These are phyloP conservation scores for Cotesia glomerata DNA, from an alignment of 1,140 invertebrate species.

Conservation along the genomic window DNA sequence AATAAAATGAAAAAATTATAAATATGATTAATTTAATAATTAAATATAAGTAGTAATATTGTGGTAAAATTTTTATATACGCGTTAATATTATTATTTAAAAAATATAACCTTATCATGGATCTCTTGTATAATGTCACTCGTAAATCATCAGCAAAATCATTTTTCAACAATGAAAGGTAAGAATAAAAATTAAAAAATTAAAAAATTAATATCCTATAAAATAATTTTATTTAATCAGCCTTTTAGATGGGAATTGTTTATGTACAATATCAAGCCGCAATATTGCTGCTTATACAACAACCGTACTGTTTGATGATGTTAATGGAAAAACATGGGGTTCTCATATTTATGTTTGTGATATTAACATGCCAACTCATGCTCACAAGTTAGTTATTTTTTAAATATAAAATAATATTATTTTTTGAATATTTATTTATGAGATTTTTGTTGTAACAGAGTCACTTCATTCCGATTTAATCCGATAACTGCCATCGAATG, in stretches of 20 bases:
- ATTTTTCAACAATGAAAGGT: constrained; percentile 65
- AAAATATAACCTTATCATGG: constrained; percentile 53
- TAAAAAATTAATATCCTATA: constrained; percentile 7
- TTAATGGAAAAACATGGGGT: constrained; percentile 71
- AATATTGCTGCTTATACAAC: constrained; percentile 85
- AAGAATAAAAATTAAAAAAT: constrained; percentile 31
- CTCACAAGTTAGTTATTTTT: constrained; percentile 66
- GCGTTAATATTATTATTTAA: no score
- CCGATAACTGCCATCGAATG: constrained; percentile 82
- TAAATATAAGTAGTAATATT: no score
- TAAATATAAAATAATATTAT: background rate
- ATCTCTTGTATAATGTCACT: constrained; percentile 66
- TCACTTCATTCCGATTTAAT: constrained; percentile 63
- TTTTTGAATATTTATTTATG: background rate
- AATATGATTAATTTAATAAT: no score
- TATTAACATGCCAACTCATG: constrained; percentile 84
- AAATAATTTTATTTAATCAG: constrained; percentile 42
- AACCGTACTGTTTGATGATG: constrained; percentile 72
- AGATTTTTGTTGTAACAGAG: constrained; percentile 53
- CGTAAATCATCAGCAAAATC: constrained; percentile 63
- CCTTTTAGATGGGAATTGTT: constrained; percentile 60
- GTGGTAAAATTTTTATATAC: no score
- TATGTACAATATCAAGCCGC: constrained; percentile 76
- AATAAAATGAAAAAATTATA: no score
- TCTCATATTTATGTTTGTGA: constrained; percentile 87